phyloP scores from a whole-genome alignment of 2,797 vertebrate genomes.

The Muscicapa comitata region DNA sequence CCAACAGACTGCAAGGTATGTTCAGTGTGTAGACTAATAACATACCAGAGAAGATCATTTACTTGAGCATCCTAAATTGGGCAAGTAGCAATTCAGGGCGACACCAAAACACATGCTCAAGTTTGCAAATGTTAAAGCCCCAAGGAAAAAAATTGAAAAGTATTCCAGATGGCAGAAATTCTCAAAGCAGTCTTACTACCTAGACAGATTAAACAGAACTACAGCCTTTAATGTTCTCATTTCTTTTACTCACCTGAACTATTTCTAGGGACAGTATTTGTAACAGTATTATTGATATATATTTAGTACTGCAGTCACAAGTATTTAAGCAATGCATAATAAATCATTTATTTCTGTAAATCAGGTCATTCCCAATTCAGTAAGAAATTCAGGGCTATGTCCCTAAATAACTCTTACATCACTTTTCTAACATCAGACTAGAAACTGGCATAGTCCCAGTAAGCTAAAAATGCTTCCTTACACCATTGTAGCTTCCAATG shows the following conservation, averaged over 20 bases:
- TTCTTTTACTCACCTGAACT: neutral
- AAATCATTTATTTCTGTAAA: slow-evolving; percentile 26
- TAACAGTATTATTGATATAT: neutral
- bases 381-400: neutral
- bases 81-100: neutral
- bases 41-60: neutral
- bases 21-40: neutral
- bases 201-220: neutral
- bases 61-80: neutral
- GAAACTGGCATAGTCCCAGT: neutral
- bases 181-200: neutral
- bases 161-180: neutral
- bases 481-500: neutral
- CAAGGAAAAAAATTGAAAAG: neutral
- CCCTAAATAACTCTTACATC: slow-evolving; percentile 53
- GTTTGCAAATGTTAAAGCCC: neutral
- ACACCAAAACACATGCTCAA: neutral
- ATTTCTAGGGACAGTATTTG: neutral
- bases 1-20: neutral
- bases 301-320: neutral
- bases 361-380: neutral
- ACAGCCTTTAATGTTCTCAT: neutral
- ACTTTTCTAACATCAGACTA: slow-evolving; percentile 6
- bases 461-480: neutral
- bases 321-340: slow-evolving; percentile 21